Evolutionary conservation across 2,797 vertebrate species (phyloP), one percentile per base, ranked within the genome.

Genomic region (Taenioides sp.): DNA sequence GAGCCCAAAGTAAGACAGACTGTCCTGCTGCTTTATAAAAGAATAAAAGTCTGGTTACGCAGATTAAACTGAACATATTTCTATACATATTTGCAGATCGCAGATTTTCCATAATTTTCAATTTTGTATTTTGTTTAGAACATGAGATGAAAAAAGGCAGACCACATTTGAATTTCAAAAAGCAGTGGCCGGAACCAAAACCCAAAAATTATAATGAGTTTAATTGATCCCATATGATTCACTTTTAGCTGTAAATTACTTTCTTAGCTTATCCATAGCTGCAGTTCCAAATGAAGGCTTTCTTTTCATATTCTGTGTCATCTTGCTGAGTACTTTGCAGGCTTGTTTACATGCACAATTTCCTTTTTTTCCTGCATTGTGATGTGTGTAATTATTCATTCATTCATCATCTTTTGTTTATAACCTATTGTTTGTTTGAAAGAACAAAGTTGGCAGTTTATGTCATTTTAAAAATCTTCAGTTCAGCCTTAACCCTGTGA

Each of bases 91-190:
- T 47, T 47, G 14, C 43, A 16, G 11, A 47, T 47, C 4, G 43
- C 4, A 47, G 4, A 47, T 47, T 47, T 43, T 43, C 5, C 40
- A 43, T 43, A 43, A 1, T n/a, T 54, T n/a, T 52, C 7, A 6
- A n/a, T 22, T 54, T 10, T 54, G 52, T 7, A 59, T 59, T 55
- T 58, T 62, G 61, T 70, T 37, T 37, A 1, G 1, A 65, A 22
- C 37, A 47, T 9, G 7, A 31, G 37, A 65, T 61, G 31, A 74
- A 72, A 65, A 37, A 67, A 23, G 27, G 10, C 28, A 34, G 23
- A 2, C 28, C 50, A 59, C 20, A 54, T 65, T 70, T 73, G 20
- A 59, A 5, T 61, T 67, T 71, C 27, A 31, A 22, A 54, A 54
- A 18, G 5, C 4, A 7, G 2, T 4, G 1, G 12, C 23, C 2